Percentiles rank a stretch among this genome's conserved stretches.
These are phyloP conservation scores for Chiridota heheva DNA, from an alignment of 35 echinoderm and acorn worm species.

Conservation along the genomic window DNA sequence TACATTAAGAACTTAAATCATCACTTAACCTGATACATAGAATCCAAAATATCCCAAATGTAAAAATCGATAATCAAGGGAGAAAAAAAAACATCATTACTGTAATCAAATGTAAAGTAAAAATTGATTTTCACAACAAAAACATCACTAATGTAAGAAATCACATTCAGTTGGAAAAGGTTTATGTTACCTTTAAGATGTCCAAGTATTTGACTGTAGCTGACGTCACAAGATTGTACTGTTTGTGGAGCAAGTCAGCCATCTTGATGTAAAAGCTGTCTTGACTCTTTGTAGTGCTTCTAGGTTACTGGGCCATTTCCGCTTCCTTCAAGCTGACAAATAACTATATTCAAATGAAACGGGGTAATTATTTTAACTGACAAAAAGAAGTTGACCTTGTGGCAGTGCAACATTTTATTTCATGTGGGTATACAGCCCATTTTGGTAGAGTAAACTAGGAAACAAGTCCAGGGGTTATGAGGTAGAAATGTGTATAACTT, in stretches of 20 bases:
- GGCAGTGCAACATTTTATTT: not conserved
- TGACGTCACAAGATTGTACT: slow-evolving; percentile 43
- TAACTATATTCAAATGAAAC: slow-evolving; percentile 39
- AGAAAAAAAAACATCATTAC: not conserved
- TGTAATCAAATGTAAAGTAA: slow-evolving; percentile 6
- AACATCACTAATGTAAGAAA: not conserved
- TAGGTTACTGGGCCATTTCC: slow-evolving; percentile 90
- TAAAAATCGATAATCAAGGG: not conserved
- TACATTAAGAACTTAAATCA: too few relatives aligned
- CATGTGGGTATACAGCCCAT: not conserved
- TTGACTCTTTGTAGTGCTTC: slow-evolving; percentile 86
- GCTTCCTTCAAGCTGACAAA: slow-evolving; percentile 88
- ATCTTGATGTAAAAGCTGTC: slow-evolving; percentile 93
- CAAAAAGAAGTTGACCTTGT: not conserved
- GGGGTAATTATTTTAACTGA: not conserved
- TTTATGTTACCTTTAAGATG: slow-evolving; percentile 60
- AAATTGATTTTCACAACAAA: not conserved
- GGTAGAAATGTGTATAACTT: not conserved
- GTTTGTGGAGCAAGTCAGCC: slow-evolving; percentile 62
- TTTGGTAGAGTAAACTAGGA: not conserved
- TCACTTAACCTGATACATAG: too few relatives aligned
- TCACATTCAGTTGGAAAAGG: too few relatives aligned
- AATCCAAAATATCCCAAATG: slow-evolving; percentile 13
- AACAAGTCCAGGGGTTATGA: not conserved
- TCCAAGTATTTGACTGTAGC: slow-evolving; percentile 63